phyloP scores from a whole-genome alignment of 1,140 invertebrate genomes.

The Cotesia vestalis region DNA sequence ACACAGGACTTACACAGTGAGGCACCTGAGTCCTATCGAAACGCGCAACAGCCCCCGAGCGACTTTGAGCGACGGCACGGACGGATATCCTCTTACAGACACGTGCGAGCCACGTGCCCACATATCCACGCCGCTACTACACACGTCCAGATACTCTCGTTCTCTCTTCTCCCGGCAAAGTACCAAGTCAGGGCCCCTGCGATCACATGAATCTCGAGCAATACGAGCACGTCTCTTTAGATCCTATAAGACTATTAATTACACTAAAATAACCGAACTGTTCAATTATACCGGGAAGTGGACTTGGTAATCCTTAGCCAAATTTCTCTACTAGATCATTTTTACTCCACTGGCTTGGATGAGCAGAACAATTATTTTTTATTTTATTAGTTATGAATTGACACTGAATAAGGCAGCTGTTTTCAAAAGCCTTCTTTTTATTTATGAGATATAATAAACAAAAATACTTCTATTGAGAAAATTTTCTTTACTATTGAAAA shows the following conservation, averaged over 20 bases:
- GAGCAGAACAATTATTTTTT: too few relatives aligned
- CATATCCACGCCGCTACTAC: background rate
- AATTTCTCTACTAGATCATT: too few relatives aligned
- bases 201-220: slow-evolving; percentile 11
- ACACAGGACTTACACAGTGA: background rate
- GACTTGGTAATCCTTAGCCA: too few relatives aligned
- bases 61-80: slow-evolving; percentile 40
- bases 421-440: too few relatives aligned
- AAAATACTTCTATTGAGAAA: too few relatives aligned
- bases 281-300: too few relatives aligned
- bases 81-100: slow-evolving; percentile 41
- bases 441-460: too few relatives aligned
- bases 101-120: slow-evolving; percentile 62
- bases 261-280: background rate
- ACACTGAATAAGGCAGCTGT: too few relatives aligned
- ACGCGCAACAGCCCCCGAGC: slow-evolving; percentile 13
- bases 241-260: slow-evolving; percentile 25
- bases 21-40: slow-evolving; percentile 31
- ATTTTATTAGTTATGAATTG: too few relatives aligned
- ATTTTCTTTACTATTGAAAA: too few relatives aligned
- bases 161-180: background rate
- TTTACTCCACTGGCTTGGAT: too few relatives aligned
- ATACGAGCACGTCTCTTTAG: background rate
- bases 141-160: slow-evolving; percentile 7
- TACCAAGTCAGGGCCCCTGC: background rate